Base-by-base conservation (phyloP, 2,888 invertebrate genomes). In the Notodonta dromedarius region DNA sequence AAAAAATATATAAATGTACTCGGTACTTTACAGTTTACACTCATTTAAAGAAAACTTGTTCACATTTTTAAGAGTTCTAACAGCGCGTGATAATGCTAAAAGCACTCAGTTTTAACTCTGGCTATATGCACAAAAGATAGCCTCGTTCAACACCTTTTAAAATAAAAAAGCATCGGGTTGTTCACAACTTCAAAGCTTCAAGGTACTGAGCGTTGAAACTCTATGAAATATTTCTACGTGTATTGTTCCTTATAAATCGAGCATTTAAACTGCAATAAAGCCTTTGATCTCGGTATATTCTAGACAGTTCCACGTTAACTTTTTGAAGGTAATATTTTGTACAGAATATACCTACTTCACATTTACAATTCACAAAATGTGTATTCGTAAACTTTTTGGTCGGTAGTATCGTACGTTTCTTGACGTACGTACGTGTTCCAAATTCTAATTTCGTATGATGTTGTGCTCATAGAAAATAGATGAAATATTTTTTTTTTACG, bases 381-480 rank as follows among this genome's bases (percentile, higher is more conserved):
- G 58, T 61, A 62, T 56, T 64, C 60, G 61, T 58, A 62, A 68
- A 64, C 51, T 66, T 74, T 60, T 56, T 71, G 58, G 62, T 42
- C 11, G 61, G 57, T 63, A 62, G 60, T 66, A 66, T 62, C 61
- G 54, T 32, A 32, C 52, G n/a, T 55, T 60, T 48, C 60, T 60
- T 64, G 69, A 63, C 52, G 46, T 46, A 50, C 50, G 61, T 24
- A 14, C 69, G 74, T 74, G 72, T 56, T 52, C n/a, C 54, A 57
- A 74, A 60, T 72, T 63, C 54, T 35, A 61, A 74, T 61, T 24
- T 35, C 35, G 40, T 48, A 55, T 39, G 53, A 39, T n/a, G 32
- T 32, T 32, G 3, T 14, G 1, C 2, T 55, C 16, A 40, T 53
- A 53, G 53, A 13, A 53, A 13, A 35, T 13, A n/a, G 35, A 35